Evolutionary conservation across 2,888 invertebrate genomes (phyloP), one percentile per base, ranked within the genome.

Genomic region (Andrena fulva): DNA sequence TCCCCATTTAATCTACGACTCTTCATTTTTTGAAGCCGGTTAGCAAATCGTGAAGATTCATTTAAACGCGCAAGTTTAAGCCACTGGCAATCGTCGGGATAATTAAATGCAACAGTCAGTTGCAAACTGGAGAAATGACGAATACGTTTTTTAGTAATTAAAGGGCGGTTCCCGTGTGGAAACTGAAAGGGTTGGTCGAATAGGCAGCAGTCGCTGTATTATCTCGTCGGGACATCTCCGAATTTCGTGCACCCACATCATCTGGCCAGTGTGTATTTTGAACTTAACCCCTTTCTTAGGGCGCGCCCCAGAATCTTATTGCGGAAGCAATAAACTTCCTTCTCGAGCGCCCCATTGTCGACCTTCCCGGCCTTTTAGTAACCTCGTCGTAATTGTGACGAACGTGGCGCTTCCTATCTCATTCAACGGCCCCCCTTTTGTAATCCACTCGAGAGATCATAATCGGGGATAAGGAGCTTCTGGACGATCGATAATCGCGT

Each of bases 321-420:
- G 79, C 82, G 75, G 82, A 77, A 80, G 85, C 77, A 84, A 84
- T 86, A 86, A 86, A 84, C 86, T 80, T 84, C 69, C 70, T 76
- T 54, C 73, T 56, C 54, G 72, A 82, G 79, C 60, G 73, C 33
- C 64, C 68, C 75, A 84, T 84, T 80, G 86, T 68, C 69, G 72
- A 82, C 72, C 48, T 72, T 72, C 54, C 63, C 16, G 75, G 69
- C 72, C 79, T 77, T 76, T 80, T 80, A 86, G 77, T 71, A 76
- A 86, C 52, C 75, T 64, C 66, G 64, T 62, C 79, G 82, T 85
- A 86, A 86, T 80, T 85, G 71, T 74, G 73, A 84, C 52, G 79
- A 82, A 78, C 75, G 67, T 70, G 54, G 54, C 75, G 73, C 63
- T 71, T 73, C 48, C 63, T 71, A 59, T 66, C 60, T 67, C 60